Percentiles rank a stretch among this genome's conserved stretches.
phyloP scores from a whole-genome alignment of 2,888 invertebrate species.

The Unio pictorum region DNA sequence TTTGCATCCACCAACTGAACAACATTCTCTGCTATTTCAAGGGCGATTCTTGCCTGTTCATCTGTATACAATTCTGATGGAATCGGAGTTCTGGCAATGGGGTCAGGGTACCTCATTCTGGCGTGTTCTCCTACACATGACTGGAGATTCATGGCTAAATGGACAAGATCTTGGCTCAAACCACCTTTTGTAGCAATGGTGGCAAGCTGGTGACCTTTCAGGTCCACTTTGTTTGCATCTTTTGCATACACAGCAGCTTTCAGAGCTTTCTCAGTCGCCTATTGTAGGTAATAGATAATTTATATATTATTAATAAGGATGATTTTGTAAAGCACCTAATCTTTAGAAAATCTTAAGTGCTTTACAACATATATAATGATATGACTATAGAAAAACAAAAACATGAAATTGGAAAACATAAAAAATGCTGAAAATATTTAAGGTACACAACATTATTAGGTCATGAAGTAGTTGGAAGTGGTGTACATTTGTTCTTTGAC shows the following conservation, averaged over 20 bases:
- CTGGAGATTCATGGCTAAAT: slow-evolving; percentile 6
- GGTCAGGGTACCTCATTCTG: slow-evolving; percentile 21
- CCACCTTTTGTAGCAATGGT: neutral
- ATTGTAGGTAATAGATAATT: too few relatives aligned
- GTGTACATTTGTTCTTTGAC: too few relatives aligned
- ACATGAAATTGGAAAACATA: too few relatives aligned
- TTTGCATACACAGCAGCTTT: slow-evolving; percentile 11
- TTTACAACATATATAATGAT: too few relatives aligned
- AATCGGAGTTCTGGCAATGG: slow-evolving; percentile 4
- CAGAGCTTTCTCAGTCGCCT: slow-evolving; percentile 15
- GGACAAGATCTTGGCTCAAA: slow-evolving; percentile 1
- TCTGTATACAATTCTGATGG: slow-evolving; percentile 17
- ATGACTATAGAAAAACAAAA: too few relatives aligned
- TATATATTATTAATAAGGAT: too few relatives aligned
- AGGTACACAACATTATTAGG: too few relatives aligned
- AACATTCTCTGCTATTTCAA: slow-evolving; percentile 11
- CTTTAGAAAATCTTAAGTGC: too few relatives aligned
- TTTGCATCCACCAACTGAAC: slow-evolving; percentile 6
- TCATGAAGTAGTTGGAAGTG: too few relatives aligned
- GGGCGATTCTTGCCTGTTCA: slow-evolving; percentile 13
- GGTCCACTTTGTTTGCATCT: slow-evolving; percentile 5
- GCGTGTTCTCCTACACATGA: slow-evolving; percentile 9
- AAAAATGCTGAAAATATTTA: too few relatives aligned
- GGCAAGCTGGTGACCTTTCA: neutral
- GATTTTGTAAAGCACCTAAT: too few relatives aligned